These are phyloP conservation scores for Heliocidaris erythrogramma DNA, from an alignment of 35 echinoderm and acorn worm species.

Conservation along the genomic window DNA sequence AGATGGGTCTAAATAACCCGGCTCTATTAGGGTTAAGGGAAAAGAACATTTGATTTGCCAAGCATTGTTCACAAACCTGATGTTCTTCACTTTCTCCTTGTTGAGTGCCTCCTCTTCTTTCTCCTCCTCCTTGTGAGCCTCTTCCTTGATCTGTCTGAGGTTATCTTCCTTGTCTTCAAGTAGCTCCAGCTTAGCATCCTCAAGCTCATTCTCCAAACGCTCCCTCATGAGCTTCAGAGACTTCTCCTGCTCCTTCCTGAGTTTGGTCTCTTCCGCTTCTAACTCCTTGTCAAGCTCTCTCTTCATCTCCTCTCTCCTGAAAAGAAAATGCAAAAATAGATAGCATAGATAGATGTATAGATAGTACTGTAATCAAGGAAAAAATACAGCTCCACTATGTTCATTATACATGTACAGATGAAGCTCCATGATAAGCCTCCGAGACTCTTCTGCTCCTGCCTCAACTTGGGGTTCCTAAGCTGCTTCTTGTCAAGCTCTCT, in stretches of 20 bases:
- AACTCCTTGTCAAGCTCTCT: slow-evolving; percentile 51
- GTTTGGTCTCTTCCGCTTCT: slow-evolving; percentile 57
- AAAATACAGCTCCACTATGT: too few relatives aligned
- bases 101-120: slow-evolving; percentile 70
- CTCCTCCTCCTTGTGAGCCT: slow-evolving; percentile 69
- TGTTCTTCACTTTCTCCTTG: slow-evolving; percentile 78
- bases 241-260: slow-evolving; percentile 63
- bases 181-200: slow-evolving; percentile 88
- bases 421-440: too few relatives aligned
- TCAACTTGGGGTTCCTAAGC: too few relatives aligned
- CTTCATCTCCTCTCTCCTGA: slow-evolving; percentile 38
- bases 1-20: too few relatives aligned
- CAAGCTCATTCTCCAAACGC: slow-evolving; percentile 81
- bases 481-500: too few relatives aligned
- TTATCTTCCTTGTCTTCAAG: slow-evolving; percentile 88
- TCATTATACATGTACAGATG: too few relatives aligned
- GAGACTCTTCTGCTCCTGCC: too few relatives aligned
- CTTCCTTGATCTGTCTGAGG: slow-evolving; percentile 64
- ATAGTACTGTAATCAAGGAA: too few relatives aligned
- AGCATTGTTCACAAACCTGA: slow-evolving; percentile 57
- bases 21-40: too few relatives aligned
- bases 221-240: slow-evolving; percentile 70
- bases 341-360: background rate
- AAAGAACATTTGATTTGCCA: background rate
- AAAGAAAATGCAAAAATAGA: background rate